phyloP scores from a whole-genome alignment of 2,888 invertebrate species.

The Drosophila phalerata region DNA sequence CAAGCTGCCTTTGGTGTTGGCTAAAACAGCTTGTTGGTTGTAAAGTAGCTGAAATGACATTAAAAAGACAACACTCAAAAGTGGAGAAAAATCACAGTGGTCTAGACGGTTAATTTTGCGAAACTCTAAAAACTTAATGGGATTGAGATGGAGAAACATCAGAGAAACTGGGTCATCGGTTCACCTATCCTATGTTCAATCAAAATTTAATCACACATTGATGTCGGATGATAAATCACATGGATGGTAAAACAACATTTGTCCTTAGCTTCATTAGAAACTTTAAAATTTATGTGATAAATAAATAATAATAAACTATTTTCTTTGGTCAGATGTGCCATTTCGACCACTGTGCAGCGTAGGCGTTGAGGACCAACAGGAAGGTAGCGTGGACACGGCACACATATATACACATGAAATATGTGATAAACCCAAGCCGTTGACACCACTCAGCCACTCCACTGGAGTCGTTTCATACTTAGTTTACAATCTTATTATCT shows the following conservation, averaged over 20 bases:
- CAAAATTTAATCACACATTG: no score
- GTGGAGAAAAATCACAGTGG: constrained; percentile 30
- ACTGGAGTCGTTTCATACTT: constrained; percentile 46
- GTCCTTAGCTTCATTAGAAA: no score
- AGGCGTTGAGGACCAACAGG: constrained; percentile 43
- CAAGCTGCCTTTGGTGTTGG: constrained; percentile 29
- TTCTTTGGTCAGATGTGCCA: background rate
- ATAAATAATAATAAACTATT: background rate
- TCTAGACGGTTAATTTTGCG: no score
- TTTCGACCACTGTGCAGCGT: constrained; percentile 13
- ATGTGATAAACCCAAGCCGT: constrained; percentile 52
- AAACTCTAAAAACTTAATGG: background rate
- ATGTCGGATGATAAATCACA: no score
- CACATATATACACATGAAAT: constrained; percentile 35
- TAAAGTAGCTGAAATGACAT: constrained; percentile 79
- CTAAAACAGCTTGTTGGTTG: constrained; percentile 36
- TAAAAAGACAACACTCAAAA: constrained; percentile 67
- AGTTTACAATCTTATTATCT: constrained; percentile 80
- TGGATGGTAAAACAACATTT: no score
- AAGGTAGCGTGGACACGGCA: constrained; percentile 32
- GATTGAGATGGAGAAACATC: no score
- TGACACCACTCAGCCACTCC: constrained; percentile 24
- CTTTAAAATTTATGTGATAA: background rate
- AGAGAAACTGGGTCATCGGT: no score
- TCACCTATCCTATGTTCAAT: no score